A percentile compares a stretch with the other conserved stretches of the same genome.
phyloP scores from a whole-genome alignment of 2,888 invertebrate species.

The Griposia aprilina region DNA sequence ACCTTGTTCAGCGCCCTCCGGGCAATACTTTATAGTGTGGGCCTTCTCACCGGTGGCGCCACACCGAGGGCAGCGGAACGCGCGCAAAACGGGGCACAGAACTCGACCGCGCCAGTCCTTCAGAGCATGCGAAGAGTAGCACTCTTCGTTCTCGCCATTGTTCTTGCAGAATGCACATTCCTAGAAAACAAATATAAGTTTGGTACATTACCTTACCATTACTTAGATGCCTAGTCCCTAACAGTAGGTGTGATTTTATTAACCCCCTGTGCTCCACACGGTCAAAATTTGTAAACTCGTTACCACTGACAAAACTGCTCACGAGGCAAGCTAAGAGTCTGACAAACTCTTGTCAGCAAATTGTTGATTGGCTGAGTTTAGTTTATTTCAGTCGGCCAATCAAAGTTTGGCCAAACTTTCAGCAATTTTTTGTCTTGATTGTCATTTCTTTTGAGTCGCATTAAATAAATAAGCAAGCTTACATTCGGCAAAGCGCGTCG shows the following conservation, averaged over 20 bases:
- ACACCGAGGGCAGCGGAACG: constrained; percentile 94
- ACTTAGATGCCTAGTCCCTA: neutral
- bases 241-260: neutral
- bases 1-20: constrained; percentile 76
- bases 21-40: constrained; percentile 91
- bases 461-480: constrained; percentile 59
- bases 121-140: constrained; percentile 92
- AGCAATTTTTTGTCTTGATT: neutral
- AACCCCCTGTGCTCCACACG: neutral
- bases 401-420: neutral
- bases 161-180: constrained; percentile 95
- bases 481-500: constrained; percentile 84
- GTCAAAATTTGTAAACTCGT: neutral
- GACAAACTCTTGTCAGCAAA: neutral
- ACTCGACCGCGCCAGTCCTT: constrained; percentile 92
- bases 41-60: constrained; percentile 93
- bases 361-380: neutral
- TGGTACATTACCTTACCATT: neutral
- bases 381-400: neutral
- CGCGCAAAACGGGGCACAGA: constrained; percentile 93
- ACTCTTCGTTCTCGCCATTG: constrained; percentile 92
- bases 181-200: constrained; percentile 65
- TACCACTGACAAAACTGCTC: neutral
- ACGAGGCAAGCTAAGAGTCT: neutral
- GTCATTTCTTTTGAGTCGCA: neutral